A percentile compares a stretch with the other conserved stretches of the same genome.
Conservation (phyloP, 2,888 invertebrate genomes). For the Lasioglossum figueresi region DNA sequence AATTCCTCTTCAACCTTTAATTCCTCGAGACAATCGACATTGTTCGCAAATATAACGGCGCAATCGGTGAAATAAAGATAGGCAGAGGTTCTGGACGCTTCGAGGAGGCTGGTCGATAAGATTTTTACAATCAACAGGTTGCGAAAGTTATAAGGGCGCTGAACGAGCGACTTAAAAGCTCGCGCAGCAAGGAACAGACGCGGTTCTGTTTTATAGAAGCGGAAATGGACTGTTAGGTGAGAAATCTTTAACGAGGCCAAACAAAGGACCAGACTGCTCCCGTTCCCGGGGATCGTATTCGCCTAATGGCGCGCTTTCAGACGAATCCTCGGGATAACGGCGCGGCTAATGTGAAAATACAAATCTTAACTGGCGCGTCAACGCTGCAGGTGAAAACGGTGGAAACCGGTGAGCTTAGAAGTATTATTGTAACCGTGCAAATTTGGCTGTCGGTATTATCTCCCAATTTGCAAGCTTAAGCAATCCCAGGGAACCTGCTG, state of each 20-base stretch:
- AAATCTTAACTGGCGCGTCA: slow-evolving; percentile 12
- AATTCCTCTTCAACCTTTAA: neutral
- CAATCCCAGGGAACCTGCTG: neutral
- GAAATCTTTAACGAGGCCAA: slow-evolving; percentile 32
- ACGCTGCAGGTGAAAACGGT: neutral
- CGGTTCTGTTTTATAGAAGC: slow-evolving; percentile 14
- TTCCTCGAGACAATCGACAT: neutral
- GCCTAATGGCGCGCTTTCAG: slow-evolving; percentile 15
- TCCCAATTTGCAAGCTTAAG: slow-evolving; percentile 7
- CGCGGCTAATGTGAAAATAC: slow-evolving; percentile 21
- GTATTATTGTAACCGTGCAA: neutral
- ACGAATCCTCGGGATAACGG: slow-evolving; percentile 19
- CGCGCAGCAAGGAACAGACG: neutral
- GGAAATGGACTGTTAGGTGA: slow-evolving; percentile 8
- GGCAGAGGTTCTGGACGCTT: neutral
- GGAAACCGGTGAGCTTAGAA: neutral
- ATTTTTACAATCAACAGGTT: slow-evolving; percentile 36
- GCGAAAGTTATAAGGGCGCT: neutral
- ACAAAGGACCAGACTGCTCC: slow-evolving; percentile 1
- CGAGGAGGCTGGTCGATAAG: neutral
- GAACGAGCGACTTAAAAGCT: slow-evolving; percentile 14
- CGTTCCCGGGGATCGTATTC: slow-evolving; percentile 12
- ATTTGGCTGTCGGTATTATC: neutral
- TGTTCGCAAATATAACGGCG: neutral
- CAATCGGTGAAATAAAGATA: neutral